Evolutionary conservation across 2,113 vertebrate genomes (phyloP), one percentile per base, ranked within the genome.

Genomic region (Buteo buteo): DNA sequence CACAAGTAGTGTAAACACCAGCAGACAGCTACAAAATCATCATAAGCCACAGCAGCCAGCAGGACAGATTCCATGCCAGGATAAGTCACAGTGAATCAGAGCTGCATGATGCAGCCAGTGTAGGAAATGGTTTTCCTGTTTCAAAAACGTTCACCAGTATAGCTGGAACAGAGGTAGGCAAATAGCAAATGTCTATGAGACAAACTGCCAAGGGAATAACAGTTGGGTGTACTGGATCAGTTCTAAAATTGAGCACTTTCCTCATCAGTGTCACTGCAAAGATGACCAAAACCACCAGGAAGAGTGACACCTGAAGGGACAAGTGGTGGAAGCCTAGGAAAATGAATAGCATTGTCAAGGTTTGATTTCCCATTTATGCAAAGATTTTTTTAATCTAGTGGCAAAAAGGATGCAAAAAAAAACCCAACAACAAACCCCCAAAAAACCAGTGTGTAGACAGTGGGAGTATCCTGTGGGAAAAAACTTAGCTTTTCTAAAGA

Each of bases 131-230:
- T 77, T 82, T 88, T 97, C 6, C 3, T 94, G 40, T 83, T 85
- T 66, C 1, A 0, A 83, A 66, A 93, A 88, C 4, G 1, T 97
- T 97, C 3, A 1, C 72, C 69, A 87, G 72, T 82, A 95, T 95
- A 91, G 93, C 94, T 76, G 97, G 96, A 82, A 96, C 62, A n/a
- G 96, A 96, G 54, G 91, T 17, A 64, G 97, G 96, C 49, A 94
- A 92, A 67, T 55, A 97, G 72, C 87, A 98, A 83, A 97, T 78
- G 67, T 95, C 95, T 59, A 16, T 57, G 55, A 44, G 97, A 98
- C 24, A 97, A 87, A 59, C 93, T 52, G 34, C 88, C 92, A 86
- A 94, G 86, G 59, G 92, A 96, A 13, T 91, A 97, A 73, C 79
- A 90, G 94, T 89, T 96, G 61, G 79, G 93, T 7, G 52, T 93